Evolutionary conservation across 1,140 invertebrate species (phyloP).

Genomic region (Drosophila elegans): DNA sequence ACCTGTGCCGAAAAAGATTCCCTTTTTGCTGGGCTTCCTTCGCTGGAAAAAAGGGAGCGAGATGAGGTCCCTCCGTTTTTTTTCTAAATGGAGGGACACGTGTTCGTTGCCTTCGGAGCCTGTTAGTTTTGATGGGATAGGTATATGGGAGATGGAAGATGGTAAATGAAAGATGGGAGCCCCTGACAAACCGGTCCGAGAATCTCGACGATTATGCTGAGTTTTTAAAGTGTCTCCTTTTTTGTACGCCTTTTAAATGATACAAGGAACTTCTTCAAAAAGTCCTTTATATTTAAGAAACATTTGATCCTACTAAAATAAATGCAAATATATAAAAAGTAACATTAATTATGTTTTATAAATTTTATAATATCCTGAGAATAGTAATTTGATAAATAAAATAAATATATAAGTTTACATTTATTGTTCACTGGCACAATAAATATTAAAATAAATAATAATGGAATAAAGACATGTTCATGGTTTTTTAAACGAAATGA

Average conservation of each 20-base stretch:
- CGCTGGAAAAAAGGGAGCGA: neutral
- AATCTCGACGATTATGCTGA: conserved; percentile 13
- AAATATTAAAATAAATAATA: too few relatives aligned
- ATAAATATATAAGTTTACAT: too few relatives aligned
- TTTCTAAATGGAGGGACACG: conserved; percentile 19
- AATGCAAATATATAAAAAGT: too few relatives aligned
- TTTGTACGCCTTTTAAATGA: conserved; percentile 1
- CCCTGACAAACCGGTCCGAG: conserved; percentile 28
- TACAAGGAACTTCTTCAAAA: neutral
- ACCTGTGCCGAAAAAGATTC: conserved; percentile 2
- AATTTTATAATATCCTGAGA: too few relatives aligned
- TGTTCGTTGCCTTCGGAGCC: conserved; percentile 14
- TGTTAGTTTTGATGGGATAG: conserved; percentile 4
- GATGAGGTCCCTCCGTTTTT: conserved; percentile 1
- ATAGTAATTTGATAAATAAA: too few relatives aligned
- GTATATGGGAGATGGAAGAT: neutral
- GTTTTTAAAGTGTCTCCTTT: neutral
- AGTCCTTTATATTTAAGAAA: neutral
- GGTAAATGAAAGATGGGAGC: neutral
- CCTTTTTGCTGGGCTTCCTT: conserved; percentile 10
- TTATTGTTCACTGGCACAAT: too few relatives aligned
- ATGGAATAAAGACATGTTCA: too few relatives aligned
- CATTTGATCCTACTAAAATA: neutral
- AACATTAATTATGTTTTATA: too few relatives aligned
- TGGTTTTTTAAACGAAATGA: too few relatives aligned